Evolutionary conservation across 2,113 vertebrate genomes (phyloP), one percentile per base, ranked within the genome.

Genomic region (Puntigrus tetrazona): DNA sequence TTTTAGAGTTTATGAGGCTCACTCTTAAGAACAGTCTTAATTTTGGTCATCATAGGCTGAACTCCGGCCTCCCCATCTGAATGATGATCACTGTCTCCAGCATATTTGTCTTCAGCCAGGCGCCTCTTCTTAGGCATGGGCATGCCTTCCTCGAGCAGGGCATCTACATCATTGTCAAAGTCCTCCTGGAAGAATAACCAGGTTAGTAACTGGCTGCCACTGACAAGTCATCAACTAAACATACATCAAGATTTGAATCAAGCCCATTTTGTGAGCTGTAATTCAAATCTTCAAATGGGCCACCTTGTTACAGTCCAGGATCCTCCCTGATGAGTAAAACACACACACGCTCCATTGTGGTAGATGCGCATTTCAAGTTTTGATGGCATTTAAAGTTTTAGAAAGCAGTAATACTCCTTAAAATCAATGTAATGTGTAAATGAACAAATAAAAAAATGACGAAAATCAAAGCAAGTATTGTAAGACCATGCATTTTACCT

Each of bases 1-100:
- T 8, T 75, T 18, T 47, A 43, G 3, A 22, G 47, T 10, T 63
- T n/a, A 34, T 72, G 72, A 50, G 73, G 94, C 97, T 97, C 94
- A 99, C 98, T 99, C 95, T 99, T 99, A 89, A 99, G 95, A 52
- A 99, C 97, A 55, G 98, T 99, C 95, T 99, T 99, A 90, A 99
- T 99, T 96, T 98, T 99, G 95, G 97, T 99, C 96, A 99, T 97
- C 98, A 99, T 98, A 34, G 98, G 98, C 93, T 99, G 98, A 84
- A 99, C 97, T 0, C 95, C 96, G 10, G 94, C 96, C 92, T 99
- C 98, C 81, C 95, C 96, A 45, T 99, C 98, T 16, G 97, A 99
- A 22, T 93, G 95, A 89, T 98, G 97, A 92, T 99, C 97, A 36
- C 97, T 98, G 63, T 98, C 98, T 90, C 93, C 96, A 1, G 88